A percentile compares a stretch with the other conserved stretches of the same genome.
phyloP scores from a whole-genome alignment of 2,797 vertebrate genomes.

The Gymnopithys bicolor region DNA sequence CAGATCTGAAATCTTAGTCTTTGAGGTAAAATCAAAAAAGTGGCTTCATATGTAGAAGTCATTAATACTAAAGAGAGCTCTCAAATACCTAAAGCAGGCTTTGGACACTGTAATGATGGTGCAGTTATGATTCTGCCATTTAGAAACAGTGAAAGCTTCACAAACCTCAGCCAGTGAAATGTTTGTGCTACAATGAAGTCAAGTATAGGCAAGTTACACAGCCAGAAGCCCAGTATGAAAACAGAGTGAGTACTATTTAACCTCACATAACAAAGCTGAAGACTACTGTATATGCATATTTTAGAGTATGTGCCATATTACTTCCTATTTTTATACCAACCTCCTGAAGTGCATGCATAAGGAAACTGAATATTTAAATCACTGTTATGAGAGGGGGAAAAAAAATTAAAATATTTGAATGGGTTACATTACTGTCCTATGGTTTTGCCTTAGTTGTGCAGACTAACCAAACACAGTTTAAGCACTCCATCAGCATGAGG shows the following conservation, averaged over 20 bases:
- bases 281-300: neutral
- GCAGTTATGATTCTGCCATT: neutral
- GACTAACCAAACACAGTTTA: neutral
- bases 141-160: neutral
- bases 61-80: neutral
- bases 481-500: neutral
- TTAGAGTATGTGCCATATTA: neutral
- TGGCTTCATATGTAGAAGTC: neutral
- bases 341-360: neutral
- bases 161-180: neutral
- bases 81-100: neutral
- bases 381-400: neutral
- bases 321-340: constrained; percentile 46
- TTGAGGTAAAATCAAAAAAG: neutral
- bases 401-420: neutral
- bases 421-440: neutral
- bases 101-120: neutral
- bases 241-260: neutral
- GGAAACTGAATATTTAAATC: neutral
- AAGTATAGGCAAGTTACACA: neutral
- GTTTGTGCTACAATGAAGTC: neutral
- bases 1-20: neutral
- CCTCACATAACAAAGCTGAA: neutral
- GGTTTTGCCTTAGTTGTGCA: constrained; percentile 7
- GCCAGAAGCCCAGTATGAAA: neutral